These are phyloP conservation scores for Carpatolechia fugitivella DNA, from an alignment of 2,888 invertebrate species.

Conservation along the genomic window DNA sequence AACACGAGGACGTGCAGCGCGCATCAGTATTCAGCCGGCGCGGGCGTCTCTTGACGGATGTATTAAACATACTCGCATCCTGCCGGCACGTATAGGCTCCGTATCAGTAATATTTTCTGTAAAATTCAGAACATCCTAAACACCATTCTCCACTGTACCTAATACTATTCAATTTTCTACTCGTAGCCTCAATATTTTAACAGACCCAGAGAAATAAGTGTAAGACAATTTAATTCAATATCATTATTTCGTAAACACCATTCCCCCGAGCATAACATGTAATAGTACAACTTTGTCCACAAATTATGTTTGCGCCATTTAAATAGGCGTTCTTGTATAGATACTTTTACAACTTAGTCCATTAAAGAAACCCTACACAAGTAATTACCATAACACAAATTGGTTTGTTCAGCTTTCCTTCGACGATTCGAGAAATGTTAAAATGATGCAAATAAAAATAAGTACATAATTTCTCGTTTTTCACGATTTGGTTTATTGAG, in stretches of 20 bases:
- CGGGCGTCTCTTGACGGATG: conserved; percentile 6
- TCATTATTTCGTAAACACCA: conserved; percentile 52
- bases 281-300: conserved; percentile 57
- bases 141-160: too few relatives aligned
- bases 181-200: too few relatives aligned
- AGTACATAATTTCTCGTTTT: conserved; percentile 5
- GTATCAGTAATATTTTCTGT: not conserved
- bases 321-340: conserved; percentile 66
- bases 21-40: conserved; percentile 5
- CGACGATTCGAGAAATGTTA: conserved; percentile 37
- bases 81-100: not conserved
- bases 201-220: too few relatives aligned
- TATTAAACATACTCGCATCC: conserved; percentile 6
- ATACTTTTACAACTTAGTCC: conserved; percentile 69
- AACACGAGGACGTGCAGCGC: not conserved
- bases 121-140: not conserved
- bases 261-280: conserved; percentile 60
- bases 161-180: too few relatives aligned
- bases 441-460: not conserved
- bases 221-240: conserved; percentile 61
- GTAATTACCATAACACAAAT: conserved; percentile 67
- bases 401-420: conserved; percentile 53
- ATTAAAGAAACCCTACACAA: conserved; percentile 65
- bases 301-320: conserved; percentile 74
- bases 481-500: conserved; percentile 20